phyloP scores from a whole-genome alignment of 2,888 invertebrate genomes.

The Chrysopilus asiliformis region DNA sequence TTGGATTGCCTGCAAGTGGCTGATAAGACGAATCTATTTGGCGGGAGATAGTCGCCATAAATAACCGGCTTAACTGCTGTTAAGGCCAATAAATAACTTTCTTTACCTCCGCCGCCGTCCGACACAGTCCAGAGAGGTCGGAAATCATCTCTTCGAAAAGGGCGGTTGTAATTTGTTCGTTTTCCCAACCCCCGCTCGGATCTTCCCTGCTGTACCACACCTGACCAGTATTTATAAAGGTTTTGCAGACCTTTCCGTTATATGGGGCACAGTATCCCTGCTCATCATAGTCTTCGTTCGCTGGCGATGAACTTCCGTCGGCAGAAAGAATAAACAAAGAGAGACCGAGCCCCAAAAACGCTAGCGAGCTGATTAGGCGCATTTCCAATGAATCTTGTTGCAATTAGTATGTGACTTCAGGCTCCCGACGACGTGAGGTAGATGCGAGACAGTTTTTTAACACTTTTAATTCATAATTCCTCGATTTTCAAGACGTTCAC shows the following conservation, averaged over 20 bases:
- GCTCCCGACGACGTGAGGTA: too few species aligned
- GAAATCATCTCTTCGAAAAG: conserved; percentile 79
- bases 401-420: too few species aligned
- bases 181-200: conserved; percentile 52
- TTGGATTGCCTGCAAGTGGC: conserved; percentile 2
- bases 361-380: too few species aligned
- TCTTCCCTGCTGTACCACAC: conserved; percentile 66
- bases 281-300: conserved; percentile 20
- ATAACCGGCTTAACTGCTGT: conserved; percentile 9
- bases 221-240: conserved; percentile 47
- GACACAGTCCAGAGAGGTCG: conserved; percentile 67
- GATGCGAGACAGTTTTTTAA: too few species aligned
- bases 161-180: conserved; percentile 70
- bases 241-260: conserved; percentile 68
- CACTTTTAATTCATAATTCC: too few species aligned
- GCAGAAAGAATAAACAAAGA: too few species aligned
- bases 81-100: conserved; percentile 3
- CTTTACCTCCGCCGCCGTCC: conserved; percentile 66
- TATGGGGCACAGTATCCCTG: conserved; percentile 74
- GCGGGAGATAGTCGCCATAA: conserved; percentile 3
- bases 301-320: too few species aligned
- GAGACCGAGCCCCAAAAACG: too few species aligned
- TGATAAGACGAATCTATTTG: conserved; percentile 5
- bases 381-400: too few species aligned
- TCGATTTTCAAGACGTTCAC: too few species aligned